Evolutionary conservation across 2,888 invertebrate species (phyloP).

Genomic region (Sepioteuthis lessoniana): DNA sequence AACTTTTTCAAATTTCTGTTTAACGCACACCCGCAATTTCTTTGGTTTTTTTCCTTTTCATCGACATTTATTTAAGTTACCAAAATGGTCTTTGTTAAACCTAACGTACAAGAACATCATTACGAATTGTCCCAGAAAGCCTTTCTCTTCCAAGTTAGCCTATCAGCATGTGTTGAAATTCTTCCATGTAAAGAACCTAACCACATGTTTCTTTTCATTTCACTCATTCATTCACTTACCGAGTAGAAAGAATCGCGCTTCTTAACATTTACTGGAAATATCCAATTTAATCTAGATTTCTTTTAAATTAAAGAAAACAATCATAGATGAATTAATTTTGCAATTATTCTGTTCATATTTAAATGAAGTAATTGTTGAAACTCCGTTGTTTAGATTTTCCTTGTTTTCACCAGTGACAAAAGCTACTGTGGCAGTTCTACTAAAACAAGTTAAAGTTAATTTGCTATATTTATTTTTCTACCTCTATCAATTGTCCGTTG

Average conservation of each 20-base stretch:
- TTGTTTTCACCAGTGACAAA: not conserved
- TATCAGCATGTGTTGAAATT: not conserved
- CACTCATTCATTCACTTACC: not conserved
- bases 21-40: not conserved
- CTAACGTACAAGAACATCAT: not conserved
- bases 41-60: not conserved
- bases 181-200: not conserved
- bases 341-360: not conserved
- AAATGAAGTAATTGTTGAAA: not conserved
- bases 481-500: not conserved
- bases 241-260: not conserved
- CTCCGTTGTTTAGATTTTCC: not conserved
- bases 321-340: not conserved
- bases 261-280: not conserved
- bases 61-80: not conserved
- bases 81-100: not conserved
- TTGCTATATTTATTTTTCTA: not conserved
- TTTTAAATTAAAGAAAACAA: not conserved
- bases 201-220: not conserved
- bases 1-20: not conserved
- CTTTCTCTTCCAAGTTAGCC: not conserved
- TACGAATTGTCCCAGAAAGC: not conserved
- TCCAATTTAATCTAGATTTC: not conserved
- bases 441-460: conserved; percentile 14
- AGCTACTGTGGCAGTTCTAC: not conserved